phyloP scores from a whole-genome alignment of 2,888 invertebrate species.

The Bruchidius siliquastri region DNA sequence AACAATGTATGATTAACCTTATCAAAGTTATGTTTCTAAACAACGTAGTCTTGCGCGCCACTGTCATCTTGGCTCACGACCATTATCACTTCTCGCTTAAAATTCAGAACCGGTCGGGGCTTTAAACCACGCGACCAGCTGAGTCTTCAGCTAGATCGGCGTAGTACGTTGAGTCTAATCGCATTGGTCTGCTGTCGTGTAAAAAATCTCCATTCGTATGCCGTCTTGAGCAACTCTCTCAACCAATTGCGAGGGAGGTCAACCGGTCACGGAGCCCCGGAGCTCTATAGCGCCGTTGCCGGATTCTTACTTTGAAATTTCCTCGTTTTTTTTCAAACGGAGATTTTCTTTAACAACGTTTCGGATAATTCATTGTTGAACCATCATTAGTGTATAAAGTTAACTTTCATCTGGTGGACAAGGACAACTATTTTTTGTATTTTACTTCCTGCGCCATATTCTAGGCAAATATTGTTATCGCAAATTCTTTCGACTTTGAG shows the following conservation, averaged over 20 bases:
- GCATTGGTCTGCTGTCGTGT: conserved; percentile 12
- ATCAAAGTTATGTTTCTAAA: neutral
- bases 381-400: too few relatives aligned
- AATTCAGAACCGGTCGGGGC: conserved; percentile 29
- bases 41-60: neutral
- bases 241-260: conserved; percentile 42
- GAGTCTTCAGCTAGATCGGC: conserved; percentile 11
- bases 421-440: too few relatives aligned
- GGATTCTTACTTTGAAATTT: neutral
- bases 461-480: too few relatives aligned
- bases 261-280: conserved; percentile 31
- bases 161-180: neutral
- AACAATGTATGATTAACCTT: neutral
- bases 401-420: too few relatives aligned
- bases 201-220: conserved; percentile 24
- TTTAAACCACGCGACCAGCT: conserved; percentile 31
- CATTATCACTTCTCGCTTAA: conserved; percentile 14
- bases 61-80: neutral
- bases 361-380: too few relatives aligned
- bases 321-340: neutral
- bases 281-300: neutral
- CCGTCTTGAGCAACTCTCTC: conserved; percentile 34
- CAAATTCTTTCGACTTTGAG: too few relatives aligned
- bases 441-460: too few relatives aligned
- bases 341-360: too few relatives aligned